Evolutionary conservation across 2,797 vertebrate genomes (phyloP), one percentile per base, ranked within the genome.

Genomic region (Pempheris klunzingeri): DNA sequence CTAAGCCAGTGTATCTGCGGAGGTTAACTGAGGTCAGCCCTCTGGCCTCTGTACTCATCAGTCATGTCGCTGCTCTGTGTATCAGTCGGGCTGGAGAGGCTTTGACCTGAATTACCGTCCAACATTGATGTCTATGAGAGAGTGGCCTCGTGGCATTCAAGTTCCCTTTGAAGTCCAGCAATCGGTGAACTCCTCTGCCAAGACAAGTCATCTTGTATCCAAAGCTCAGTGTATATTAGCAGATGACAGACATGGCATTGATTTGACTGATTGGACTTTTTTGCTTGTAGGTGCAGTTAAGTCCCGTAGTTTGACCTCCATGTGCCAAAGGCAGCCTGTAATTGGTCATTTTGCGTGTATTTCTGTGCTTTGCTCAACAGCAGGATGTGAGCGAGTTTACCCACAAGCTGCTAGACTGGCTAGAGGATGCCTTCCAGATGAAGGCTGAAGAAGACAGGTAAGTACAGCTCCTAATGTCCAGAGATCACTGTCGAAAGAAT

Each of bases 361-460:
- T n/a, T 52, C 7, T 82, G 38, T 78, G 14, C 22, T 80, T 71
- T 67, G 28, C 53, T 88, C 78, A 88, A 95, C 95, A 99, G 98
- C 98, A 99, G 96, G 98, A 99, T 5, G 98, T 99, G 79, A 99
- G 98, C 70, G 98, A 99, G 93, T 99, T 99, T 92, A 99, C 98
- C 77, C 98, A 99, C 92, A 99, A 99, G 86, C 95, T 99, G 74
- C 88, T 99, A 88, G 98, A 99, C 90, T 99, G 98, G 98, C 93
- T 99, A 92, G 98, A 99, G 93, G 98, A 99, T 54, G 98, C 98
- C 83, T 99, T 99, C 90, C 97, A 99, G 95, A 98, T 99, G 92
- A 99, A 98, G 94, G 97, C 98, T 58, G 98, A 99, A 89, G 98
- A 99, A 75, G 97, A 98, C 89, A 96, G 96, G 98, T 99, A 94